Evolutionary conservation across 1,140 invertebrate genomes (phyloP).

Genomic region (Triops longicaudatus): DNA sequence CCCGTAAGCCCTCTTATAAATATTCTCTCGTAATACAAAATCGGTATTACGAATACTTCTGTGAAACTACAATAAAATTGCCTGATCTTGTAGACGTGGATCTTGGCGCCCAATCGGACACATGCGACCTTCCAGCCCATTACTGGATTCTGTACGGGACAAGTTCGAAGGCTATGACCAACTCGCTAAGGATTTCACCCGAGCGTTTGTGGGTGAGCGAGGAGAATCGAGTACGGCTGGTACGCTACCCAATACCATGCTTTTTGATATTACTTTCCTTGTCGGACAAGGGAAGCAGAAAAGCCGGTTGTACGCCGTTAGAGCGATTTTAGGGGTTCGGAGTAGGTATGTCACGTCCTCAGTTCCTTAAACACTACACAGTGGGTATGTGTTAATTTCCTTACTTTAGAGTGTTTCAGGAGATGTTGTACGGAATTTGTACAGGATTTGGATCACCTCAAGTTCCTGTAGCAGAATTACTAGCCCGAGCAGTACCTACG

Average conservation of each 20-base stretch:
- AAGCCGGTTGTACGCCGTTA: constrained; percentile 75
- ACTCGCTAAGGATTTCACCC: constrained; percentile 82
- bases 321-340: constrained; percentile 81
- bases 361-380: neutral
- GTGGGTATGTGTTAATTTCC: neutral
- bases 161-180: constrained; percentile 91
- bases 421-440: constrained; percentile 91
- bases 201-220: constrained; percentile 64
- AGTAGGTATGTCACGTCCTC: constrained; percentile 49
- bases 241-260: constrained; percentile 53
- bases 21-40: too few species aligned
- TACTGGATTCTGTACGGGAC: constrained; percentile 75
- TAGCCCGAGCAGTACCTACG: constrained; percentile 73
- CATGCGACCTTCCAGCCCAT: constrained; percentile 80
- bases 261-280: constrained; percentile 84
- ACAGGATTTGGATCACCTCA: constrained; percentile 87
- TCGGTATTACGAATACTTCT: neutral
- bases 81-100: constrained; percentile 48
- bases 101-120: constrained; percentile 92
- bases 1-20: too few species aligned
- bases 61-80: constrained; percentile 2
- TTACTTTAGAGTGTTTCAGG: constrained; percentile 61
- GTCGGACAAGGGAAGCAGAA: constrained; percentile 86
- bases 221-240: constrained; percentile 51
- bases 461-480: constrained; percentile 76